Percentiles rank a stretch among this genome's conserved stretches.
These are phyloP conservation scores for Myotis myotis DNA, from an alignment of 2,797 vertebrate genomes.

Conservation along the genomic window DNA sequence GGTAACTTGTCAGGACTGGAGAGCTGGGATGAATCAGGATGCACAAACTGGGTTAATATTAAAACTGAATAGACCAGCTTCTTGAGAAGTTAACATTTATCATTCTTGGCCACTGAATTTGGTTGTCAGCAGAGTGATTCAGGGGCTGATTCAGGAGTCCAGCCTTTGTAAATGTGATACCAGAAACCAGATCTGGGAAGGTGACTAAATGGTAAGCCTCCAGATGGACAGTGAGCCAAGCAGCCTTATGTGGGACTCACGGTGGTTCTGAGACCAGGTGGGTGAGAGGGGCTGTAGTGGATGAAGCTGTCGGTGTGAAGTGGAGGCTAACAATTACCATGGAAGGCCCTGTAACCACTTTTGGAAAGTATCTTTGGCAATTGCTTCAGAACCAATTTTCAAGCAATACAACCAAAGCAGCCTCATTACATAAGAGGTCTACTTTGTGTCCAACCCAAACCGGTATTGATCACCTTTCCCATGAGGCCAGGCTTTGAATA, in stretches of 20 bases:
- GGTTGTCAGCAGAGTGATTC: not conserved
- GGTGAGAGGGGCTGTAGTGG: not conserved
- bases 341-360: not conserved
- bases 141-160: not conserved
- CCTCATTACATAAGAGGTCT: not conserved
- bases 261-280: not conserved
- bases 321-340: not conserved
- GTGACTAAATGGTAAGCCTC: not conserved
- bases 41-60: not conserved
- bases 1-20: not conserved
- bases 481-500: not conserved
- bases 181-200: not conserved
- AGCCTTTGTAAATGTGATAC: not conserved
- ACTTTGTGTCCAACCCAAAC: not conserved
- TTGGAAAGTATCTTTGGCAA: not conserved
- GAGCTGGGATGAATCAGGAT: not conserved
- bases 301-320: not conserved
- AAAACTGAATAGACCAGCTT: not conserved
- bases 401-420: not conserved
- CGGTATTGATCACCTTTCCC: not conserved
- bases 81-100: not conserved
- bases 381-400: conserved; percentile 18
- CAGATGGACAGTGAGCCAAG: not conserved
- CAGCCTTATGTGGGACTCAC: not conserved
- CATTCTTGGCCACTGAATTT: not conserved